phyloP scores from a whole-genome alignment of 2,797 vertebrate genomes.

The Cottoperca gobio region DNA sequence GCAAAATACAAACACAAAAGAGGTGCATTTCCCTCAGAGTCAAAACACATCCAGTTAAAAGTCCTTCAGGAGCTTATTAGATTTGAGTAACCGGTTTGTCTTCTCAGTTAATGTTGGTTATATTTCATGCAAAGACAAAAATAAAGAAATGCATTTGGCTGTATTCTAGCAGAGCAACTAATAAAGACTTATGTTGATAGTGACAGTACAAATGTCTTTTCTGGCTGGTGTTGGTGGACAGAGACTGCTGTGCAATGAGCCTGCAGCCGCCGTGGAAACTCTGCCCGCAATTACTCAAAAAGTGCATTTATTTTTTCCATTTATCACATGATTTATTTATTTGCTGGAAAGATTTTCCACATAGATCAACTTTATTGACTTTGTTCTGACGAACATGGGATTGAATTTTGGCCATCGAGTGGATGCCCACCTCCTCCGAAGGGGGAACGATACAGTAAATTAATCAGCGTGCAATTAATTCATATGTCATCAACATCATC shows the following conservation, averaged over 20 bases:
- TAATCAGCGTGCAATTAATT: slow-evolving; percentile 28
- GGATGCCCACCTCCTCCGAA: slow-evolving; percentile 1
- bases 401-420: slow-evolving; percentile 53
- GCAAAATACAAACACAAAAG: slow-evolving; percentile 28
- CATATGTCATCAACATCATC: slow-evolving; percentile 2
- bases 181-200: slow-evolving; percentile 53
- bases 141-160: slow-evolving; percentile 45
- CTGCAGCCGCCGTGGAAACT: slow-evolving; percentile 52
- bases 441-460: slow-evolving; percentile 12
- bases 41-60: slow-evolving; percentile 18
- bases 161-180: slow-evolving; percentile 35
- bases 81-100: slow-evolving; percentile 54
- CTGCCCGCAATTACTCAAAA: slow-evolving; percentile 52
- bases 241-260: slow-evolving; percentile 46
- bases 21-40: slow-evolving; percentile 14
- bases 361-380: slow-evolving; percentile 62
- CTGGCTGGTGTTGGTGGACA: slow-evolving; percentile 41
- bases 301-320: slow-evolving; percentile 51
- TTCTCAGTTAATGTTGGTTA: slow-evolving; percentile 39
- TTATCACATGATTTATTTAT: slow-evolving; percentile 59
- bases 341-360: slow-evolving; percentile 45
- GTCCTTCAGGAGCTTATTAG: slow-evolving; percentile 45
- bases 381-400: slow-evolving; percentile 45
- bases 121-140: slow-evolving; percentile 48
- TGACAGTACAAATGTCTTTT: slow-evolving; percentile 43